Percentiles rank a stretch among this genome's conserved stretches.
Evolutionary conservation across 1,140 invertebrate genomes (phyloP).

Genomic region (Nephila pilipes): DNA sequence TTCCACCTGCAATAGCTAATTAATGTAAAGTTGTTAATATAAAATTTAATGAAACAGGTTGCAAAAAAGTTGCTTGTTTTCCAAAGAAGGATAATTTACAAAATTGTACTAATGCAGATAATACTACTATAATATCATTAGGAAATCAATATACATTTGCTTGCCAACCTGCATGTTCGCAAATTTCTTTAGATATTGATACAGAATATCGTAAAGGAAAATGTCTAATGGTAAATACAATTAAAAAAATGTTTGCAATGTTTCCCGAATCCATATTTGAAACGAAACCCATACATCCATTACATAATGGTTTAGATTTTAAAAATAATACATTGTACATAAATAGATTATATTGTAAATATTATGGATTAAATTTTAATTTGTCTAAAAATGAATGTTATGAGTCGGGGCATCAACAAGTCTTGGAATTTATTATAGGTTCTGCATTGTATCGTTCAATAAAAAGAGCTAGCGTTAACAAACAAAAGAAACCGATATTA

Average conservation of each 20-base stretch:
- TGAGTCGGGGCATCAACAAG: background rate
- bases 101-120: background rate
- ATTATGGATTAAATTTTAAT: slow-evolving; percentile 37
- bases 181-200: background rate
- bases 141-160: background rate
- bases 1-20: background rate
- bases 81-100: background rate
- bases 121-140: background rate
- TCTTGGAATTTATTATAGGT: no score
- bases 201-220: background rate
- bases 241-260: slow-evolving; percentile 17
- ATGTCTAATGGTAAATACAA: background rate
- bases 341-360: slow-evolving; percentile 17
- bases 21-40: background rate
- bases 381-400: background rate
- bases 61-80: slow-evolving; percentile 2
- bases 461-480: no score
- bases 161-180: background rate
- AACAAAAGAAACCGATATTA: no score
- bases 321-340: background rate
- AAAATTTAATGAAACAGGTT: background rate
- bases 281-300: background rate
- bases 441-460: no score
- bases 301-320: slow-evolving; percentile 3
- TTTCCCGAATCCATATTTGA: background rate